Conservation (phyloP, 2,797 vertebrate genomes). For the Sebastolobus altivelis region DNA sequence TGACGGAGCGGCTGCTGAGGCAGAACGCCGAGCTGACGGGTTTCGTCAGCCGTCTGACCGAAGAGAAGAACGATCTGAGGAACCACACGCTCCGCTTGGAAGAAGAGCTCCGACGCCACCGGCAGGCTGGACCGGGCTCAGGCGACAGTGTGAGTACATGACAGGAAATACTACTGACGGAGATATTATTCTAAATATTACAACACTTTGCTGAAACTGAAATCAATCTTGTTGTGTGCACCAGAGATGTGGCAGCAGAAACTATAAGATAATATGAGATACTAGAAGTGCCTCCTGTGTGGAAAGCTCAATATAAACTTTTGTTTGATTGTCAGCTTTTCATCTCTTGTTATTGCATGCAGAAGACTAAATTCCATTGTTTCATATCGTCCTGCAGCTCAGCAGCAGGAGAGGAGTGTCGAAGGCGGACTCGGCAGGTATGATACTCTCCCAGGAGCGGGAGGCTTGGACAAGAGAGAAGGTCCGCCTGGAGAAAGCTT, state of each 20-base stretch:
- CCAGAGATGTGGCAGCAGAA: background rate
- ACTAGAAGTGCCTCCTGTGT: background rate
- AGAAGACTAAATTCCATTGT: background rate
- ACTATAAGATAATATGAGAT: too few species aligned
- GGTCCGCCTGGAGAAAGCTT: constrained; percentile 86
- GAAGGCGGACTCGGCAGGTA: constrained; percentile 73
- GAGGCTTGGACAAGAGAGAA: constrained; percentile 91
- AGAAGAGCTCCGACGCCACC: constrained; percentile 88
- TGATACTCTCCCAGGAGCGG: constrained; percentile 88
- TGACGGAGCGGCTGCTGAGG: constrained; percentile 92
- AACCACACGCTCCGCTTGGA: constrained; percentile 91
- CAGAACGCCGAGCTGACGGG: constrained; percentile 96
- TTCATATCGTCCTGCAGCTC: constrained; percentile 57
- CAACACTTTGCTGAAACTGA: background rate
- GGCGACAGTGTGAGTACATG: constrained; percentile 68
- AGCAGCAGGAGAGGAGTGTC: constrained; percentile 68
- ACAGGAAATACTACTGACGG: background rate
- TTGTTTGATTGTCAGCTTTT: background rate
- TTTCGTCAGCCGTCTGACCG: constrained; percentile 93
- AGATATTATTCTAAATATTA: background rate
- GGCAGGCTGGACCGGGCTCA: constrained; percentile 77
- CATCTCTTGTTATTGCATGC: background rate
- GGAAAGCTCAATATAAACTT: background rate
- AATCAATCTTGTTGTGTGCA: background rate
- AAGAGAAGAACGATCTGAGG: constrained; percentile 96